Evolutionary conservation across 2,113 vertebrate genomes (phyloP).

Genomic region (Dipodomys spectabilis): DNA sequence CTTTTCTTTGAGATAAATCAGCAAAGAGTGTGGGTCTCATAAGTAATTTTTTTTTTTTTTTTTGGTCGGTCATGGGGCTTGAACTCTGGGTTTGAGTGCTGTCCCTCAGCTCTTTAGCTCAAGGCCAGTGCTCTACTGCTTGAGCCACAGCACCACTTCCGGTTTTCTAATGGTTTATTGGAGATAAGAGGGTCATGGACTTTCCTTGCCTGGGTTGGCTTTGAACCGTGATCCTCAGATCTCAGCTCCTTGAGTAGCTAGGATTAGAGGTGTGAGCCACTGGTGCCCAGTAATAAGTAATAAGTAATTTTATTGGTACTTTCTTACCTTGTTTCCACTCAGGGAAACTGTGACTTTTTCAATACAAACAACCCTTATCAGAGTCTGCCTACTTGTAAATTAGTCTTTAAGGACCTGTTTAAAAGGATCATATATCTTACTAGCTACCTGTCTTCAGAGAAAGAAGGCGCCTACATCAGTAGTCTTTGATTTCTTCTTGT

Average conservation of each 20-base stretch:
- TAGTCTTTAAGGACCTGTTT: not conserved
- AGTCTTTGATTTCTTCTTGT: not conserved
- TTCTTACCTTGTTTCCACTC: not conserved
- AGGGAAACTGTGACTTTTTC: not conserved
- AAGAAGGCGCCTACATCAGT: not conserved
- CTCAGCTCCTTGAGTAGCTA: too few species aligned
- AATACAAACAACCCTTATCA: not conserved
- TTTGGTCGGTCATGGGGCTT: too few species aligned
- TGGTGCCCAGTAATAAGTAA: not conserved
- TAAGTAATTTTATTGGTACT: not conserved
- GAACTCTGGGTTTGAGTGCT: too few species aligned
- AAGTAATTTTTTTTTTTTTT: not conserved
- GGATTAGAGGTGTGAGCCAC: too few species aligned
- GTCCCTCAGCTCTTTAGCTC: too few species aligned
- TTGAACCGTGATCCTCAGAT: too few species aligned
- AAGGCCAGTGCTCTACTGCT: too few species aligned
- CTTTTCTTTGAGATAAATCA: constrained; percentile 17
- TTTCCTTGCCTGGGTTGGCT: too few species aligned
- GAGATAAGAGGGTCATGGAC: too few species aligned
- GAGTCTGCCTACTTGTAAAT: not conserved
- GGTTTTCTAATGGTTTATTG: too few species aligned
- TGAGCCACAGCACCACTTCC: too few species aligned
- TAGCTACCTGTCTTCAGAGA: not conserved
- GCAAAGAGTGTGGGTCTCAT: not conserved
- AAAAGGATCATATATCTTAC: not conserved